phyloP scores from a whole-genome alignment of 2,888 invertebrate genomes.

The Meteorus colon region DNA sequence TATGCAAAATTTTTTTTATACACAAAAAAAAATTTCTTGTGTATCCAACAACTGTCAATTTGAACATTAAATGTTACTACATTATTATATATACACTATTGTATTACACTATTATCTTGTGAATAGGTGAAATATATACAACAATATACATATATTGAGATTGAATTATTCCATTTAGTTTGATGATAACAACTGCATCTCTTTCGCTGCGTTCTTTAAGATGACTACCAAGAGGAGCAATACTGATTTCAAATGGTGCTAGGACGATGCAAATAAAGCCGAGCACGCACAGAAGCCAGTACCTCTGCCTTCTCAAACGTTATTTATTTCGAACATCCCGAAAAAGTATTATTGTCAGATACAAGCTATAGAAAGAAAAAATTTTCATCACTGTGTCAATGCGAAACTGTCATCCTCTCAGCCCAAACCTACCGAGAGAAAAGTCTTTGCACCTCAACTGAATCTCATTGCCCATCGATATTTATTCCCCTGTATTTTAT shows the following conservation, averaged over 20 bases:
- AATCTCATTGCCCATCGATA: constrained; percentile 5
- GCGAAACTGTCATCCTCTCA: neutral
- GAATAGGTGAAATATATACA: constrained; percentile 47
- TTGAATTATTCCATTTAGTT: neutral
- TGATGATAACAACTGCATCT: too few species aligned
- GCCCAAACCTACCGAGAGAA: neutral
- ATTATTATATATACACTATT: constrained; percentile 14
- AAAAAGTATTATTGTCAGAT: neutral
- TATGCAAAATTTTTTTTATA: neutral
- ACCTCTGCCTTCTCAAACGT: constrained; percentile 66
- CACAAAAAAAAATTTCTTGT: neutral
- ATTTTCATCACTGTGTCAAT: neutral
- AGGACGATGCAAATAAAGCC: constrained; percentile 67
- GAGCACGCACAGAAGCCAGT: constrained; percentile 73
- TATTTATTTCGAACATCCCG: neutral
- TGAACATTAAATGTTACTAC: neutral
- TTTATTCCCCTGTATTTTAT: constrained; percentile 37
- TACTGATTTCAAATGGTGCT: constrained; percentile 74
- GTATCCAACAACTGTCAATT: constrained; percentile 11
- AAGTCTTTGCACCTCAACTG: neutral
- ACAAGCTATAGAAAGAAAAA: neutral
- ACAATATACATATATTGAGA: neutral
- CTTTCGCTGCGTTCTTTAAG: constrained; percentile 28
- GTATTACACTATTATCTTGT: constrained; percentile 31
- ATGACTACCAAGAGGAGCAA: constrained; percentile 68